Evolutionary conservation across 2,888 invertebrate species (phyloP).

Genomic region (Callimorpha dominula): DNA sequence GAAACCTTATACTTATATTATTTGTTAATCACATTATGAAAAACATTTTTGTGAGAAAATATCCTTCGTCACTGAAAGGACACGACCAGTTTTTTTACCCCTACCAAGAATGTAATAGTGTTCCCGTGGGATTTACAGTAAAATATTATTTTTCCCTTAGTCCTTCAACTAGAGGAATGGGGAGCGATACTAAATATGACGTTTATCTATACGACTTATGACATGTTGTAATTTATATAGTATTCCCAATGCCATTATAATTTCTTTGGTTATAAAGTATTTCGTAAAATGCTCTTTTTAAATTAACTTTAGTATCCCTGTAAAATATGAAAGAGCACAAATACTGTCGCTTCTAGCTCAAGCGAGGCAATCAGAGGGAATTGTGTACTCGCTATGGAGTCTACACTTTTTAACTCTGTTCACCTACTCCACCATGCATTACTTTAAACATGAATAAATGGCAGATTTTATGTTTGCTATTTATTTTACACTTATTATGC

Average conservation of each 20-base stretch:
- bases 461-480: too few species aligned
- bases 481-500: too few species aligned
- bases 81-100: constrained; percentile 11
- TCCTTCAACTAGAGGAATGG: not conserved
- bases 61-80: constrained; percentile 1
- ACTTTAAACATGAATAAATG: too few species aligned
- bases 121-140: constrained; percentile 10
- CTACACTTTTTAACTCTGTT: constrained; percentile 3
- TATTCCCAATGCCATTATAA: not conserved
- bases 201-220: not conserved
- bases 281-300: not conserved
- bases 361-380: constrained; percentile 17
- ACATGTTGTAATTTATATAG: not conserved
- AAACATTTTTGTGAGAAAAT: constrained; percentile 13
- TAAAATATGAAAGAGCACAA: constrained; percentile 18
- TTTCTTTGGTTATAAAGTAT: not conserved
- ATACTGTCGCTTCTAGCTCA: constrained; percentile 4
- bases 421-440: not conserved
- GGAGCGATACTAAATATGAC: constrained; percentile 2
- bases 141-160: constrained; percentile 11
- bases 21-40: constrained; percentile 15
- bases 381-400: constrained; percentile 11
- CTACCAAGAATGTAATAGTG: not conserved
- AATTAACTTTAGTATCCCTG: not conserved
- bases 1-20: not conserved